A percentile compares a stretch with the other conserved stretches of the same genome.
Evolutionary conservation across 2,113 vertebrate species (phyloP).

Genomic region (Emydocephalus ijimae): DNA sequence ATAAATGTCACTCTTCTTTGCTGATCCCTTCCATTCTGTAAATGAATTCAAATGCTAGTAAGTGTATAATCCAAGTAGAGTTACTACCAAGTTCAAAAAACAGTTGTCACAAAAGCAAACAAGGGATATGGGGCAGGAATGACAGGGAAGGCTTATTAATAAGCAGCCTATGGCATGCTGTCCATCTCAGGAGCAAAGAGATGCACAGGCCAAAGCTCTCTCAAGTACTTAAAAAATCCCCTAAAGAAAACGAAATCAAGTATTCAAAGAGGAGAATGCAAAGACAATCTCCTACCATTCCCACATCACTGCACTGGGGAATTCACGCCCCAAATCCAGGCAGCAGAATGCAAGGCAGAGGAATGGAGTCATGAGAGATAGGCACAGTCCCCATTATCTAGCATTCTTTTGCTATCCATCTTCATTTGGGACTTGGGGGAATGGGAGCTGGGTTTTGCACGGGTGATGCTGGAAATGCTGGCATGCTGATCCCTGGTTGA

Average conservation of each 20-base stretch:
- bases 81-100: constrained; percentile 37
- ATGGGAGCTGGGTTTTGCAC: constrained; percentile 59
- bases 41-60: constrained; percentile 36
- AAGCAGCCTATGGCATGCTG: constrained; percentile 31
- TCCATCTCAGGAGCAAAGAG: constrained; percentile 44
- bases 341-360: constrained; percentile 59
- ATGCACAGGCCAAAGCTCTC: constrained; percentile 50
- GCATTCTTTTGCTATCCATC: constrained; percentile 36
- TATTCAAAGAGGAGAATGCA: constrained; percentile 64
- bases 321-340: constrained; percentile 43
- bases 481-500: constrained; percentile 58
- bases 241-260: constrained; percentile 52
- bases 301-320: constrained; percentile 10
- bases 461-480: constrained; percentile 51
- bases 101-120: constrained; percentile 38
- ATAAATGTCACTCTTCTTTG: constrained; percentile 5
- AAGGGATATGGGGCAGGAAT: background rate
- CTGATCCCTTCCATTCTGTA: constrained; percentile 12
- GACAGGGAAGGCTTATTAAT: constrained; percentile 24
- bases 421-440: constrained; percentile 68
- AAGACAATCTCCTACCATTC: constrained; percentile 31
- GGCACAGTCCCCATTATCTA: constrained; percentile 55
- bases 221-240: constrained; percentile 48
- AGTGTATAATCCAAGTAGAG: constrained; percentile 38
- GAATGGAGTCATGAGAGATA: constrained; percentile 50